Evolutionary conservation across 2,888 invertebrate genomes (phyloP), one percentile per base, ranked within the genome.

Genomic region (Lasioglossum vierecki): DNA sequence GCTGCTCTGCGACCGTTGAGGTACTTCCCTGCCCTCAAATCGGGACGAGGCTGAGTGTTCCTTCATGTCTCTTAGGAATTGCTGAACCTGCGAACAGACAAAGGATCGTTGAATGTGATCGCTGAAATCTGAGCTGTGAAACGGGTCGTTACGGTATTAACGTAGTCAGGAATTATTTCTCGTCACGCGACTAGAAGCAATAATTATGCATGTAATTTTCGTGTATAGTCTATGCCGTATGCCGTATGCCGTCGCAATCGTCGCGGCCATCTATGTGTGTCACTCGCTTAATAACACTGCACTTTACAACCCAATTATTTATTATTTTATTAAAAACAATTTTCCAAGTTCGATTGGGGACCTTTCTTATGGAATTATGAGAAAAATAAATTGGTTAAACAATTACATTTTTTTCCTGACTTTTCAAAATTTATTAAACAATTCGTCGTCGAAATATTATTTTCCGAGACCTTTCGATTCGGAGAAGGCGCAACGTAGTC

Each of bases 1-100:
- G 80, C 96, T 96, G 92, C 96, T 96, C 80, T 94, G 93, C 26
- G 95, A 96, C 18, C 96, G 91, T 87, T 95, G 94, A 26, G 94
- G 94, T 71, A 90, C 83, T 30, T 93, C 93, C 72, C 91, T 92
- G 76, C 92, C 92, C 70, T 95, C 94, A 83, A 93, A 86, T 85
- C 91, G 91, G 79, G 93, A 91, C 71, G 93, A 90, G 57, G 93
- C 93, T 66, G 95, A 93, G 73, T 95, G 94, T 89, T 95, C 95
- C 91, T 95, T 95, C 95, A 95, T 95, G 74, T 94, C 94, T 91
- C 88, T 93, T 66, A 95, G 93, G 80, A 94, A 90, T 86, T 94
- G 94, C 89, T 95, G 94, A 84, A 94, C 94, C 95, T 95, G 88
- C 4, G 88, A 86, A 66, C 72, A 74, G 71, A 85, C n/a, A 26